Base-by-base conservation (phyloP, 2,888 invertebrate species). In the Smittia aterrima region DNA sequence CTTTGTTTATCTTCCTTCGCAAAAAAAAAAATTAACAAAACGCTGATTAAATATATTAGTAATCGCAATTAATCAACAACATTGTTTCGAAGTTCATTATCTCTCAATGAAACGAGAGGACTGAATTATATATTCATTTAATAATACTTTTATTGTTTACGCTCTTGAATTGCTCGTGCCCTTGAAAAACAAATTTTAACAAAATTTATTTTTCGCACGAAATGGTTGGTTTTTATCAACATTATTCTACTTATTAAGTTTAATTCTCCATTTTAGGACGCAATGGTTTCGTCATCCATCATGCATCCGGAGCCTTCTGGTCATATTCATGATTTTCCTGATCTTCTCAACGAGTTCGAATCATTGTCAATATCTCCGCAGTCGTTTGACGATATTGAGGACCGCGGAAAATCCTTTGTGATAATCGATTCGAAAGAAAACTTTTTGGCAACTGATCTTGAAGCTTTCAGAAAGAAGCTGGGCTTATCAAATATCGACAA, bases 341-440 rank as follows among this genome's bases (percentile, higher is more conserved):
- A 58, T 58, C 18, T 58, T 6, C 20, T 22, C 20, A n/a, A 9
- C 9, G 27, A 64, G 4, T 27, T 64, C 25, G 64, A 64, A 27
- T 64, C 64, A 16, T 13, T 64, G 13, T 64, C 64, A 16, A 64
- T 64, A 1, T 25, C 58, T 4, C 64, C 20, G 64, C 58, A n/a
- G 18, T 58, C 47, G 7, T 47, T 47, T 11, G 18, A 47, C 11
- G 72, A 72, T 7, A 40, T 16, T 13, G 54, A 72, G 13, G 62
- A 72, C 25, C n/a, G 20, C 16, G 54, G 72, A 22, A 72, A 62
- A 62, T 72, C 72, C 32, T 38, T 72, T 40, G 16, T 25, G 1
- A 40, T 72, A 6, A 72, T 72, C 13, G 72, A 72, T 25, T 62
- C 58, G 13, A 58, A 72, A 9, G 72, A 72, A 40, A 72, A 72